Base-by-base conservation (phyloP, 2,888 invertebrate genomes). In the Pterostichus madidus region DNA sequence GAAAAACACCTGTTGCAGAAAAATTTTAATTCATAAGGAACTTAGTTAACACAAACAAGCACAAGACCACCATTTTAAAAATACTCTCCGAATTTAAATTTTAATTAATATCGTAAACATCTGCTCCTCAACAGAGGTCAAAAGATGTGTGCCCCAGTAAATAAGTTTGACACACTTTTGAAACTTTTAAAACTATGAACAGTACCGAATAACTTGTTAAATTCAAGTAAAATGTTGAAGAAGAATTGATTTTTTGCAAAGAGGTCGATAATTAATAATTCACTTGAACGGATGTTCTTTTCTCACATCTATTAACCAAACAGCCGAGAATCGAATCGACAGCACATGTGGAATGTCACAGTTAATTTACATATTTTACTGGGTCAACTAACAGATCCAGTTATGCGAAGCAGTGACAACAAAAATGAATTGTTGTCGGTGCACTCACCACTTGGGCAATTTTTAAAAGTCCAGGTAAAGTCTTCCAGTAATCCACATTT, bases 391-490 rank as follows among this genome's bases (percentile, higher is more conserved):
- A 13, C 15, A 39, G 39, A 39, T 75, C 59, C 59, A 59, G 24
- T 24, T 24, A 24, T 24, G 2, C 24, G 24, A 24, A 24, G 24
- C 24, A 24, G 77, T 59, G 39, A 39, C 73, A 59, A 59, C 59
- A 24, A 59, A 24, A 24, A 15, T 17, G 61, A 61, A 17, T 35
- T 39, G 39, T 8, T 7, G 39, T 35, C 5, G 39, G 7, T 7
- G 39, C n/a, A 91, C 96, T 95, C 91, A 97, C 97, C 92, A 96
- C 90, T 92, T 97, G 93, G 17, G 94, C 91, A 84, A 97, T 90
- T 92, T 97, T 97, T 85, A 97, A 88, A 87, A 96, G 91, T 86
- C 97, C 97, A 80, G 97, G 96, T 87, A 94, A 91, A 64, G 95
- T 95, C 90, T 92, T 94, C 91, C 96, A 96, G 90, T 97, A 96